Evolutionary conservation across 2,797 vertebrate genomes (phyloP).

Genomic region (Alfaro cultratus): DNA sequence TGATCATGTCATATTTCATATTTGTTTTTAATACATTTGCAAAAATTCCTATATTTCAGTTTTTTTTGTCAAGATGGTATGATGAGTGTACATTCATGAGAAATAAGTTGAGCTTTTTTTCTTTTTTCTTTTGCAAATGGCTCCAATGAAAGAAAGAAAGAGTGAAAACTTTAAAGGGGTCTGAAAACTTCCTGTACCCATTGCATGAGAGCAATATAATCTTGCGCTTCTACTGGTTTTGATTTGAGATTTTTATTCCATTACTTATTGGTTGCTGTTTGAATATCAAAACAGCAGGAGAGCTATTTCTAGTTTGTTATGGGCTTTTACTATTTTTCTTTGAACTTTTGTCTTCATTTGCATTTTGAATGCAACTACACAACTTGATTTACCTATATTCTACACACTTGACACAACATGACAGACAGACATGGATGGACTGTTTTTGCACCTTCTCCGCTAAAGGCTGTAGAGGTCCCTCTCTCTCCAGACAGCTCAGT

Average conservation of each 20-base stretch:
- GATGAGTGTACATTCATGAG: no score
- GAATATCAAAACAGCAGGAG: not conserved
- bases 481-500: slow-evolving; percentile 88
- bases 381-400: not conserved
- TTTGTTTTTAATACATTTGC: no score
- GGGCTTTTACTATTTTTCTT: not conserved
- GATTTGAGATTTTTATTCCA: not conserved
- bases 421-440: not conserved
- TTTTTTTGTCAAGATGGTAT: no score
- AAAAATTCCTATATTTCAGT: no score
- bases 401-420: not conserved
- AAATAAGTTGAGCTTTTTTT: no score
- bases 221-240: not conserved
- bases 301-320: not conserved
- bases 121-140: no score
- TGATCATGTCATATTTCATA: no score
- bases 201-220: not conserved
- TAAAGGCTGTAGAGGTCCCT: slow-evolving; percentile 90
- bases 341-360: not conserved
- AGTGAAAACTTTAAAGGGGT: no score
- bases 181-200: not conserved
- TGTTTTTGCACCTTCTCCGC: slow-evolving; percentile 86
- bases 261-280: not conserved
- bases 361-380: not conserved
- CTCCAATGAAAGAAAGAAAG: no score